A percentile compares a stretch with the other conserved stretches of the same genome.
These are phyloP conservation scores for Channallabes apus DNA, from an alignment of 2,797 vertebrate genomes.

Conservation along the genomic window DNA sequence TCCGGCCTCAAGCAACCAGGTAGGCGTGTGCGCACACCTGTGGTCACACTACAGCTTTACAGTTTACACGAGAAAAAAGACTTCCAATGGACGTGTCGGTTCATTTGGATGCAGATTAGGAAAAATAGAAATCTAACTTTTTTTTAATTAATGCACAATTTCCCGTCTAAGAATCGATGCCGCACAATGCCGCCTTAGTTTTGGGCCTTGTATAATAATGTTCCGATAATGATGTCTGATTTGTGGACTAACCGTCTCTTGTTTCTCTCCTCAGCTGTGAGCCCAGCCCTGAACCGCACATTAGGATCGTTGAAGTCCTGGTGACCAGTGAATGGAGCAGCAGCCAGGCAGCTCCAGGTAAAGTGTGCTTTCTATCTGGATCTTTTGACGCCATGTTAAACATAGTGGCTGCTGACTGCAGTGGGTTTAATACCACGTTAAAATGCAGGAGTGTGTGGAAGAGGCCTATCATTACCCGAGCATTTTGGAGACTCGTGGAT, in stretches of 20 bases:
- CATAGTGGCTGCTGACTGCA: neutral
- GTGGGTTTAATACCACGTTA: constrained; percentile 15
- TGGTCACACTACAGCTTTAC: neutral
- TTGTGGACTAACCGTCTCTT: neutral
- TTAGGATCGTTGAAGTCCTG: constrained; percentile 89
- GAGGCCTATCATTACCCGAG: constrained; percentile 3
- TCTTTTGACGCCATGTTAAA: neutral
- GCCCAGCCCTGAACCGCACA: constrained; percentile 83
- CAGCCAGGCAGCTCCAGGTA: constrained; percentile 91
- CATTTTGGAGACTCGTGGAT: constrained; percentile 25
- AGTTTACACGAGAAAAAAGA: neutral
- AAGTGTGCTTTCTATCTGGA: neutral
- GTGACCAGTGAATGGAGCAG: constrained; percentile 91
- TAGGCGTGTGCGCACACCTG: constrained; percentile 55
- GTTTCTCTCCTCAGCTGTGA: constrained; percentile 80
- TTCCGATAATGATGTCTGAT: neutral
- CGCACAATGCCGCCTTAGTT: neutral
- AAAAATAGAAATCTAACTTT: neutral
- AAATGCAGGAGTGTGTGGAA: neutral
- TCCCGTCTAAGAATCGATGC: neutral
- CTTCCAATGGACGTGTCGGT: no score
- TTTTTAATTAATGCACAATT: neutral
- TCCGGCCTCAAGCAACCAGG: constrained; percentile 86
- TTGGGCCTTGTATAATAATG: neutral
- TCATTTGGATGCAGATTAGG: neutral